Conservation (phyloP, 2,113 vertebrate genomes). For the Dipodomys stephensi region DNA sequence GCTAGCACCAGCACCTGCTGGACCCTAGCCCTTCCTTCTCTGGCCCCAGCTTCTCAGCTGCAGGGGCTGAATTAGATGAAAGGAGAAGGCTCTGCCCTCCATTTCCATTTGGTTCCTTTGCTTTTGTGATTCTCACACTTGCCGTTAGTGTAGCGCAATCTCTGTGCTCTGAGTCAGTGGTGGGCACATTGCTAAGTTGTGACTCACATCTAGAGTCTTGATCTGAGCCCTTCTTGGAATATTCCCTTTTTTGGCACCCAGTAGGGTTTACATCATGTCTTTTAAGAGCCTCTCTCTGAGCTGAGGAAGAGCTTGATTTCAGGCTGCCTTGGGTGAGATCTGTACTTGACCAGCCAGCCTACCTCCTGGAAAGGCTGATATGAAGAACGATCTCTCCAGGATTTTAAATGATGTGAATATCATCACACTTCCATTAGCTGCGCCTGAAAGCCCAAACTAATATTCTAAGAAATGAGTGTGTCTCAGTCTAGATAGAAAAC, state of each 20-base stretch:
- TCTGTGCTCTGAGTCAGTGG: slow-evolving; percentile 34
- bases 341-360: rapidly evolving
- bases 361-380: neutral
- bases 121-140: neutral
- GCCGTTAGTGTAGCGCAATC: neutral
- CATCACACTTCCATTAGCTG: neutral
- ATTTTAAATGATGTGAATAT: neutral
- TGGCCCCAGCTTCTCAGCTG: neutral
- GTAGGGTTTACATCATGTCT: neutral
- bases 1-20: neutral
- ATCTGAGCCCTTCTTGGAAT: neutral
- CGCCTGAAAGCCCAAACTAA: neutral
- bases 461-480: neutral
- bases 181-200: neutral
- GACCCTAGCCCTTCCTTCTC: neutral
- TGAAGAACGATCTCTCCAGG: neutral
- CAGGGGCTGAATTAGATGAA: rapidly evolving
- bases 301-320: neutral
- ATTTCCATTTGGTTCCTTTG: neutral
- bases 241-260: slow-evolving; percentile 60
- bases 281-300: neutral
- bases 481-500: neutral
- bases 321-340: neutral
- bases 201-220: slow-evolving; percentile 36
- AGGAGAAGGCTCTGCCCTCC: neutral